Evolutionary conservation across 2,797 vertebrate genomes (phyloP).

Genomic region (Cossypha dichroa): DNA sequence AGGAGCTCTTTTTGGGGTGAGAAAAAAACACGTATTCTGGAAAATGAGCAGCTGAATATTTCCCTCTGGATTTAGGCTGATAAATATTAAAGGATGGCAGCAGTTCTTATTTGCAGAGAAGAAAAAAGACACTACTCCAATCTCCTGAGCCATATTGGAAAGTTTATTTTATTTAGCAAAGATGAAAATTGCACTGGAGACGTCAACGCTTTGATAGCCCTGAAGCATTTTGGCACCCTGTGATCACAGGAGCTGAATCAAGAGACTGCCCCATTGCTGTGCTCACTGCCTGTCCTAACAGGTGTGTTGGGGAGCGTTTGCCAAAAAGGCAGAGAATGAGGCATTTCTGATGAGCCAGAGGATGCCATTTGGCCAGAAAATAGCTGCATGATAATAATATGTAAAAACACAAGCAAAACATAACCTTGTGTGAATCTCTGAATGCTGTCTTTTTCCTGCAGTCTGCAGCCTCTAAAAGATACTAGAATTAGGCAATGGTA

Average conservation of each 20-base stretch:
- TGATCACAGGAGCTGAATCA: neutral
- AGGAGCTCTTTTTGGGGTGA: neutral
- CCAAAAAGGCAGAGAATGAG: slow-evolving; percentile 27
- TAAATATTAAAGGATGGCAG: slow-evolving; percentile 70
- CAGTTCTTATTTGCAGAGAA: slow-evolving; percentile 44
- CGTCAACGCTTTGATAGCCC: slow-evolving; percentile 46
- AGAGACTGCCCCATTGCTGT: slow-evolving; percentile 1
- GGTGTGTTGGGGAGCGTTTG: slow-evolving; percentile 25
- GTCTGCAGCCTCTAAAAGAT: neutral
- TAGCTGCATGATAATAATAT: slow-evolving; percentile 42
- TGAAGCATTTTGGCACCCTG: slow-evolving; percentile 61
- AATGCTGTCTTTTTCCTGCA: neutral
- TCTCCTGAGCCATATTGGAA: slow-evolving; percentile 56
- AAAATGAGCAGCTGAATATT: slow-evolving; percentile 49
- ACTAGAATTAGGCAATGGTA: neutral
- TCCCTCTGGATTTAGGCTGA: slow-evolving; percentile 41
- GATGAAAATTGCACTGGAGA: slow-evolving; percentile 56
- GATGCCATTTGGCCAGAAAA: slow-evolving; percentile 53
- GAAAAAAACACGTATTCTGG: neutral
- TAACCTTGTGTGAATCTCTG: slow-evolving; percentile 12
- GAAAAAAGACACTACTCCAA: slow-evolving; percentile 21
- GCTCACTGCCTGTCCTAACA: neutral
- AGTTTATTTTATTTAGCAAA: slow-evolving; percentile 71
- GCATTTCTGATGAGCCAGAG: slow-evolving; percentile 59
- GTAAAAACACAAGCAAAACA: slow-evolving; percentile 30